phyloP scores from a whole-genome alignment of 2,888 invertebrate genomes.

The Anodontia alba region DNA sequence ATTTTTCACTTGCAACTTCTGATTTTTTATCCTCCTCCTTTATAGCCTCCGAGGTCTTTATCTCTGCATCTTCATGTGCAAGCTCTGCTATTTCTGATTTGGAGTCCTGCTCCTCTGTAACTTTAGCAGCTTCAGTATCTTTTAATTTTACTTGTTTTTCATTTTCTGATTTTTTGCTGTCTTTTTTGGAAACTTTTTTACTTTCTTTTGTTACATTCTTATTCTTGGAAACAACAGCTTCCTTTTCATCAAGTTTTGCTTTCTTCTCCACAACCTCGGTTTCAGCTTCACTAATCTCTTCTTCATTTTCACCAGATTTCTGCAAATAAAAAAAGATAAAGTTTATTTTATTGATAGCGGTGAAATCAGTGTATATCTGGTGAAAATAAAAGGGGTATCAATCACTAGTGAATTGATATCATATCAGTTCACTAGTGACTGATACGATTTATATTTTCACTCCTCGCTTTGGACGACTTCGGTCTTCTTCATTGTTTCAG shows the following conservation, averaged over 20 bases:
- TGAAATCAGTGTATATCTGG: too few species aligned
- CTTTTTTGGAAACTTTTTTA: background rate
- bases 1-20: background rate
- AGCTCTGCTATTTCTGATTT: background rate
- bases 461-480: too few species aligned
- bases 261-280: background rate
- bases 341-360: too few species aligned
- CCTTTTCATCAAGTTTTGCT: too few species aligned
- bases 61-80: background rate
- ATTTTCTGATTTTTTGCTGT: background rate
- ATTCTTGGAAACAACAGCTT: background rate
- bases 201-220: background rate
- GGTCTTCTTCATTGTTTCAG: too few species aligned
- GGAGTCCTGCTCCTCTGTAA: constrained; percentile 8
- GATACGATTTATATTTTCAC: too few species aligned
- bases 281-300: background rate
- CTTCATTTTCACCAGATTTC: background rate
- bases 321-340: background rate
- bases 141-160: constrained; percentile 25
- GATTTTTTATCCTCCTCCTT: constrained; percentile 2
- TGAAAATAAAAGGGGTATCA: too few species aligned
- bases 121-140: constrained; percentile 12
- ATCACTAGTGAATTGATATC: too few species aligned
- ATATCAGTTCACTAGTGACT: too few species aligned
- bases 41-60: background rate